Evolutionary conservation across 1,140 invertebrate species (phyloP).

Genomic region (Anoplolepis gracilipes): DNA sequence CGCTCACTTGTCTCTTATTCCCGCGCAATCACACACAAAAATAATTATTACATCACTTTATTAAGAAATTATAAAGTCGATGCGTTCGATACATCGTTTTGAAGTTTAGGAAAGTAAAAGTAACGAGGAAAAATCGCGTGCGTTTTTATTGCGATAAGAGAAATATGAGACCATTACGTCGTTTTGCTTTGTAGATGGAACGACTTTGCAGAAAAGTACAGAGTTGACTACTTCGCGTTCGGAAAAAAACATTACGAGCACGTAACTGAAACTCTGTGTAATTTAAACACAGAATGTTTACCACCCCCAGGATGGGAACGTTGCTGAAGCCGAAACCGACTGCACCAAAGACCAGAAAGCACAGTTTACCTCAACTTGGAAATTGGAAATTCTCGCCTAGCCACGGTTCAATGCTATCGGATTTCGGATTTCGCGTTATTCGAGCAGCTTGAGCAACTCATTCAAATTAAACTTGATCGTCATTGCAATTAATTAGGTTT

Average conservation of each 20-base stretch:
- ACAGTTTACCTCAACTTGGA: constrained; percentile 60
- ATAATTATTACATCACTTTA: background rate
- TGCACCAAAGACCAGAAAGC: constrained; percentile 22
- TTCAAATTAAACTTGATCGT: constrained; percentile 46
- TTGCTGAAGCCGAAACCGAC: background rate
- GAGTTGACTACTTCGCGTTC: background rate
- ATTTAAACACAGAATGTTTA: constrained; percentile 30
- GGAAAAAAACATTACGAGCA: background rate
- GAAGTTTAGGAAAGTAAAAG: constrained; percentile 11
- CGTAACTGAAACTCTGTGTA: constrained; percentile 17
- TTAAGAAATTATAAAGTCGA: background rate
- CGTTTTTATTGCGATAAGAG: background rate
- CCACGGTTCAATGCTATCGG: constrained; percentile 57
- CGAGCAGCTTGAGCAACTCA: constrained; percentile 58
- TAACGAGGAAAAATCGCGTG: background rate
- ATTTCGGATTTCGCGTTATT: constrained; percentile 72
- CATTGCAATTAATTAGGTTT: constrained; percentile 60
- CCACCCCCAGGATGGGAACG: constrained; percentile 4
- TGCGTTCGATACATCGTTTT: background rate
- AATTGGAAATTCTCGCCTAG: constrained; percentile 71
- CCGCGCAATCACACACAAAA: background rate
- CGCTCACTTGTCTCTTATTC: background rate
- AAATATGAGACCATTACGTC: constrained; percentile 3
- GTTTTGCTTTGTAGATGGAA: background rate
- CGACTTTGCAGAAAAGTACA: background rate